phyloP scores from a whole-genome alignment of 1,140 invertebrate species.

The Ditylenchus dipsaci region DNA sequence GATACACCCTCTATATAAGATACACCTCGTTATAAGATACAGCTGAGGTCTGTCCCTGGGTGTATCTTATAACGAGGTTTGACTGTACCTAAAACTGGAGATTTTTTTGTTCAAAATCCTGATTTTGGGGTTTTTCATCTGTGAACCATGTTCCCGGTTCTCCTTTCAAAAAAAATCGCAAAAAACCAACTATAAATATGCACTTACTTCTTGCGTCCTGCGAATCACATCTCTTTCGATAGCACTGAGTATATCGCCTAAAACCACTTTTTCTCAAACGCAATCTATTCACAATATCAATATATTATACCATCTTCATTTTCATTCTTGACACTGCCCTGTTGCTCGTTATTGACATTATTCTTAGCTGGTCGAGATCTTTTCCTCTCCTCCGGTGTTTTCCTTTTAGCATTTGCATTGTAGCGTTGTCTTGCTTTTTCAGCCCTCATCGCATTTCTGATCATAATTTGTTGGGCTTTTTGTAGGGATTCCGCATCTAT shows the following conservation, averaged over 20 bases:
- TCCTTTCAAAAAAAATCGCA: too few species aligned
- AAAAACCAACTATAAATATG: too few species aligned
- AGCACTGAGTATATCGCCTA: not conserved
- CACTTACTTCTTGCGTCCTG: not conserved
- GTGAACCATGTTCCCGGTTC: too few species aligned
- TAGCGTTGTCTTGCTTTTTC: conserved; percentile 38
- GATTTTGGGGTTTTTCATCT: too few species aligned
- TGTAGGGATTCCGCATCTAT: conserved; percentile 43
- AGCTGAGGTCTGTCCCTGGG: too few species aligned
- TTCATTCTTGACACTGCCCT: not conserved
- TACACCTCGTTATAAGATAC: too few species aligned
- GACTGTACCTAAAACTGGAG: too few species aligned
- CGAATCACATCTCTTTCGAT: conserved; percentile 2
- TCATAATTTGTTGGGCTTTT: conserved; percentile 38
- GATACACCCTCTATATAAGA: too few species aligned
- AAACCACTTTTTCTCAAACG: not conserved
- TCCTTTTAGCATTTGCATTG: conserved; percentile 1
- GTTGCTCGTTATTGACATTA: conserved; percentile 8
- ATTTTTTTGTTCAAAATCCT: too few species aligned
- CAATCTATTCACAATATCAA: not conserved
- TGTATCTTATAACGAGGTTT: too few species aligned
- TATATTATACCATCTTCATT: not conserved
- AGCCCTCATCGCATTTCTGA: conserved; percentile 36
- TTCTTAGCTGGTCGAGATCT: conserved; percentile 12
- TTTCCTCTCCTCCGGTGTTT: conserved; percentile 23